Conservation (phyloP, 2,888 invertebrate genomes). For the Embidobia sp. region DNA sequence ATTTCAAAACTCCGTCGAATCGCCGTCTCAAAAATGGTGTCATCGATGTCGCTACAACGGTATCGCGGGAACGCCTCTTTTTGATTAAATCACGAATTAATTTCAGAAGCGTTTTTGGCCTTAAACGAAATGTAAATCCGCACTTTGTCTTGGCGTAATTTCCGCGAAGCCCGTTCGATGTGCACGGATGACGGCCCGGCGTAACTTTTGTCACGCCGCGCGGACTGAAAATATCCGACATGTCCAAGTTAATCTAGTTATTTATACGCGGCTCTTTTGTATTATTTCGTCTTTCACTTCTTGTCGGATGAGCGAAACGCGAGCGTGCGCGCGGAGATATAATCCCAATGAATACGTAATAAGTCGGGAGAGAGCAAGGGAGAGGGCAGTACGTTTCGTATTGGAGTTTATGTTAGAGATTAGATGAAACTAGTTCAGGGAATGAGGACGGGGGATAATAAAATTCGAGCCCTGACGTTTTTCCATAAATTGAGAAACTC, state of each 20-base stretch:
- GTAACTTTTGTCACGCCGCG: conserved; percentile 48
- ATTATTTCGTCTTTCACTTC: conserved; percentile 62
- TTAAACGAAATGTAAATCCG: conserved; percentile 56
- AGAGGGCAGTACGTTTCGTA: conserved; percentile 60
- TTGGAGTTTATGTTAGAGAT: conserved; percentile 67
- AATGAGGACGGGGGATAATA: conserved; percentile 62
- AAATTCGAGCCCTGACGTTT: conserved; percentile 70
- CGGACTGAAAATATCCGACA: conserved; percentile 53
- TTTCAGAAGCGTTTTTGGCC: too few species aligned
- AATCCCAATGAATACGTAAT: conserved; percentile 64
- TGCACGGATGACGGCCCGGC: conserved; percentile 40
- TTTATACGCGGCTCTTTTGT: conserved; percentile 63
- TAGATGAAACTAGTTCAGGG: conserved; percentile 62
- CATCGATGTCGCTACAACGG: too few species aligned
- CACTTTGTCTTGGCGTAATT: conserved; percentile 49
- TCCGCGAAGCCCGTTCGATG: conserved; percentile 57
- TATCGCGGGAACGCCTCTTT: too few species aligned
- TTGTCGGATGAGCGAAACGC: conserved; percentile 59
- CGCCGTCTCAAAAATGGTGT: conserved; percentile 22
- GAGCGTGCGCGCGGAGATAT: conserved; percentile 58
- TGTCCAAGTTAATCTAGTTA: conserved; percentile 63
- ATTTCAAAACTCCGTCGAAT: conserved; percentile 22
- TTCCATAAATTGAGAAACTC: conserved; percentile 76
- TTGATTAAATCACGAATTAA: too few species aligned
- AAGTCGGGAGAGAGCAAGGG: conserved; percentile 53